Evolutionary conservation across 1,140 invertebrate species (phyloP).

Genomic region (Drosophila carrolli): DNA sequence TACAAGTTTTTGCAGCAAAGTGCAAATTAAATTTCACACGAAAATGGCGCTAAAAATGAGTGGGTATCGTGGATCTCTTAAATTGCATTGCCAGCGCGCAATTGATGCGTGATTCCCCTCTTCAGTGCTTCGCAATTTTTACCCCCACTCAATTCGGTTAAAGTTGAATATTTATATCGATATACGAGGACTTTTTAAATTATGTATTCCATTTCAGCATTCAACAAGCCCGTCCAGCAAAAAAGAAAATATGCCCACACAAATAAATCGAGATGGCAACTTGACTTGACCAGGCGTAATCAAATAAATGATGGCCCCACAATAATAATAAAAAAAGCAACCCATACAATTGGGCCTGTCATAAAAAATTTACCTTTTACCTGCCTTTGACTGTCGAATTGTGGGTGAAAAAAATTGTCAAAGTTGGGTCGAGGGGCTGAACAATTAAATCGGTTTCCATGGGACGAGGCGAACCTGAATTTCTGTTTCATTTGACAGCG

Average conservation of each 20-base stretch:
- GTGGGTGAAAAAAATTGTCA: conserved; percentile 4
- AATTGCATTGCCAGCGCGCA: conserved; percentile 22
- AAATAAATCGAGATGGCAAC: conserved; percentile 23
- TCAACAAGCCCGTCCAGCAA: conserved; percentile 17
- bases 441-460: conserved; percentile 57
- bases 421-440: conserved; percentile 1
- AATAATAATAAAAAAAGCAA: conserved; percentile 12
- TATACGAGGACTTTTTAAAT: conserved; percentile 46
- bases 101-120: conserved; percentile 21
- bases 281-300: conserved; percentile 50
- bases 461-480: conserved; percentile 13
- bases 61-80: conserved; percentile 8
- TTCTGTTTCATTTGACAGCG: conserved; percentile 40
- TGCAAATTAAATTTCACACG: conserved; percentile 32
- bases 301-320: conserved; percentile 59
- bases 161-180: conserved; percentile 40
- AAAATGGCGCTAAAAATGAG: conserved; percentile 3
- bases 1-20: conserved; percentile 25
- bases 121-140: conserved; percentile 5
- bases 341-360: conserved; percentile 39
- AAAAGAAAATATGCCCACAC: conserved; percentile 14
- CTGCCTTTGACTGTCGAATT: conserved; percentile 16
- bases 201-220: conserved; percentile 60
- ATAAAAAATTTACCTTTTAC: conserved; percentile 53
- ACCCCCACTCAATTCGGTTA: conserved; percentile 18